Evolutionary conservation across 2,888 invertebrate species (phyloP).

Genomic region (Trissoscelio sp.): DNA sequence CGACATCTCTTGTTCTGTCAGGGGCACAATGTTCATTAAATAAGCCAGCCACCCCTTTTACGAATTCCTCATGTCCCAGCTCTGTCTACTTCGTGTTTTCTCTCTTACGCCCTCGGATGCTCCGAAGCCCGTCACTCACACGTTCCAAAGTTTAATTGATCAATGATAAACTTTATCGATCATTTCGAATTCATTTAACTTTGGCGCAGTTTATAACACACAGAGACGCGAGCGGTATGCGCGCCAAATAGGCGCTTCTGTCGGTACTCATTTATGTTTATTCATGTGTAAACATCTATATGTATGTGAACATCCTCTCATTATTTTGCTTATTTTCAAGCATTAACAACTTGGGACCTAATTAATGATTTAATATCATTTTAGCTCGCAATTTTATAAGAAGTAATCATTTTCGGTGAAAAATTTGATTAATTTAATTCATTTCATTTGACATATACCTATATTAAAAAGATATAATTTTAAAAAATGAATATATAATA

Average conservation of each 20-base stretch:
- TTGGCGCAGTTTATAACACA: constrained; percentile 80
- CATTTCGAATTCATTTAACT: constrained; percentile 84
- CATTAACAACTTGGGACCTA: background rate
- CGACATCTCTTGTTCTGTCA: constrained; percentile 73
- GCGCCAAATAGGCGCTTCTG: constrained; percentile 58
- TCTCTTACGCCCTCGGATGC: constrained; percentile 71
- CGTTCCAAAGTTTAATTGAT: constrained; percentile 83
- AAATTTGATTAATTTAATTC: too few species aligned
- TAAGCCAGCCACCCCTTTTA: constrained; percentile 79
- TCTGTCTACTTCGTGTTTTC: constrained; percentile 53
- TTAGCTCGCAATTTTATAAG: background rate
- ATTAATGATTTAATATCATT: background rate
- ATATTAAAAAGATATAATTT: too few species aligned
- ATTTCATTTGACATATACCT: too few species aligned
- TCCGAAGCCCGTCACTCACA: constrained; percentile 81
- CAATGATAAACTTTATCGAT: constrained; percentile 84
- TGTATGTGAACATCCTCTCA: constrained; percentile 1
- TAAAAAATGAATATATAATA: background rate
- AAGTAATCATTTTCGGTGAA: too few species aligned
- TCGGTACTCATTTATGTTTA: constrained; percentile 63
- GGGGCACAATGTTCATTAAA: constrained; percentile 82
- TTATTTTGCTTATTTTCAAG: constrained; percentile 14
- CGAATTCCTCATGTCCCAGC: constrained; percentile 67
- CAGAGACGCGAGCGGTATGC: constrained; percentile 70
- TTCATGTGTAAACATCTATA: constrained; percentile 60